Evolutionary conservation across 2,113 vertebrate species (phyloP).

Genomic region (Sakesphorus luctuosus): DNA sequence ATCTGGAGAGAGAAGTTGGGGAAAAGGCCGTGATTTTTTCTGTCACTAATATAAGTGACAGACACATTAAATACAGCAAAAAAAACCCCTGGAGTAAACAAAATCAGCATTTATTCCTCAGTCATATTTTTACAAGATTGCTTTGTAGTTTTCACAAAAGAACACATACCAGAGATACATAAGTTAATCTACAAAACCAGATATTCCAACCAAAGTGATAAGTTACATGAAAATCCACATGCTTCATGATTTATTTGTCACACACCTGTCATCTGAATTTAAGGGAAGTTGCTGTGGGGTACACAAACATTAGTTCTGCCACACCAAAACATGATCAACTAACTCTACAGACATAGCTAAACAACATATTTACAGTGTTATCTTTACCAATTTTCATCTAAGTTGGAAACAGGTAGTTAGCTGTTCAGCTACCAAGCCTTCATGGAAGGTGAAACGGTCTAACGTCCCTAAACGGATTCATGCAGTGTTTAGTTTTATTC

Average conservation of each 20-base stretch:
- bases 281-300: not conserved
- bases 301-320: not conserved
- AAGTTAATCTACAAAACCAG: slow-evolving; percentile 19
- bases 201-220: not conserved
- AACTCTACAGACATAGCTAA: not conserved
- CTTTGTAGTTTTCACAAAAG: slow-evolving; percentile 10
- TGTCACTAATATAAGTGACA: not conserved
- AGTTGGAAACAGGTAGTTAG: slow-evolving; percentile 15
- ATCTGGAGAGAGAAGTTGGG: not conserved
- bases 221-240: not conserved
- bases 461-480: slow-evolving; percentile 11
- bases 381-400: not conserved
- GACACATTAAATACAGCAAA: slow-evolving; percentile 16
- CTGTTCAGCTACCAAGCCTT: slow-evolving; percentile 65
- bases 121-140: slow-evolving; percentile 8
- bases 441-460: slow-evolving; percentile 71
- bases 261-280: not conserved
- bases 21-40: not conserved
- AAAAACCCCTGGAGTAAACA: slow-evolving; percentile 53
- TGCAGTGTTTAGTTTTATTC: slow-evolving; percentile 10
- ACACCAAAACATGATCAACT: not conserved
- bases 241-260: not conserved
- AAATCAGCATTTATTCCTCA: slow-evolving; percentile 68
- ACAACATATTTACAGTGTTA: not conserved
- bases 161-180: slow-evolving; percentile 3